Evolutionary conservation across 2,113 vertebrate genomes (phyloP).

Genomic region (Myocastor coypus): DNA sequence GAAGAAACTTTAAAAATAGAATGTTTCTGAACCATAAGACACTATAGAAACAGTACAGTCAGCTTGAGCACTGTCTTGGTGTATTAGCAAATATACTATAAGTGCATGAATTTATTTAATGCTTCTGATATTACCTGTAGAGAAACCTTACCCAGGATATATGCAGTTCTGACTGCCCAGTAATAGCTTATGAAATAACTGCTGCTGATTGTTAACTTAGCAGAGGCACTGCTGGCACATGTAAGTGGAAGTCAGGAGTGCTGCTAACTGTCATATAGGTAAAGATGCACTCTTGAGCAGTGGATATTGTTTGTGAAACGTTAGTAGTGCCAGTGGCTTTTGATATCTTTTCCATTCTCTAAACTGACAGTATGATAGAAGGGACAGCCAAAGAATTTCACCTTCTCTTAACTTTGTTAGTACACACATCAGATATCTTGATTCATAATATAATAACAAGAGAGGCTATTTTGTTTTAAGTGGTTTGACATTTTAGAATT

Average conservation of each 20-base stretch:
- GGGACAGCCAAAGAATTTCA: slow-evolving; percentile 1
- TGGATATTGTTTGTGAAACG: neutral
- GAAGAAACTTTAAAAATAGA: slow-evolving; percentile 15
- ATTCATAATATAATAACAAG: neutral
- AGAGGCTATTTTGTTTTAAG: slow-evolving; percentile 2
- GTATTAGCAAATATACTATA: neutral
- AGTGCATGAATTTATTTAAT: neutral
- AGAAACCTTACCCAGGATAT: neutral
- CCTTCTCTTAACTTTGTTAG: neutral
- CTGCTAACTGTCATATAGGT: neutral
- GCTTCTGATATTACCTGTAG: neutral
- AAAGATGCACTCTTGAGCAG: neutral
- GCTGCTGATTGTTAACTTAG: neutral
- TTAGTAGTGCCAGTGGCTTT: neutral
- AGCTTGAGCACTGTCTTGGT: neutral
- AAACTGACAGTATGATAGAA: neutral
- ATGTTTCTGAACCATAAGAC: neutral
- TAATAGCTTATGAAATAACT: slow-evolving; percentile 32
- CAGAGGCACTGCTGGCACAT: neutral
- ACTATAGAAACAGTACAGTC: neutral
- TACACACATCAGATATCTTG: neutral
- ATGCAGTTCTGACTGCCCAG: neutral
- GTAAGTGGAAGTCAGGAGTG: neutral
- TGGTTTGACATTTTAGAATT: slow-evolving; percentile 23
- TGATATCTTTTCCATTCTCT: neutral